These are phyloP conservation scores for Xiphophorus maculatus DNA, from an alignment of 2,113 vertebrate genomes.

Conservation along the genomic window DNA sequence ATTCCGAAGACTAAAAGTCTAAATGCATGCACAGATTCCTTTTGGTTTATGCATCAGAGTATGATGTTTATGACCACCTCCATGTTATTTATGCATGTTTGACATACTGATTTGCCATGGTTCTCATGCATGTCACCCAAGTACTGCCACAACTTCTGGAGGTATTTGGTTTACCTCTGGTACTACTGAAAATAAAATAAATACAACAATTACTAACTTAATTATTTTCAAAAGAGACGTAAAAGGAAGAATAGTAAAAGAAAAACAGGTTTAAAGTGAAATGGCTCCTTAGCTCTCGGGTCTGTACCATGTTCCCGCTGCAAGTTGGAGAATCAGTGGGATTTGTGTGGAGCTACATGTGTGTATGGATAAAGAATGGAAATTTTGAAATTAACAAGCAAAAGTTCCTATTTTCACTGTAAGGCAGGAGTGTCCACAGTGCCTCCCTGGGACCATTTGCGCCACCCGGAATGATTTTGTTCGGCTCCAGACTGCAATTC, in stretches of 20 bases:
- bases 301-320: background rate
- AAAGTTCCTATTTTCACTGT: background rate
- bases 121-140: background rate
- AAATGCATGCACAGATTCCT: background rate
- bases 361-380: background rate
- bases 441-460: background rate
- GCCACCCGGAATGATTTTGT: background rate
- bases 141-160: background rate
- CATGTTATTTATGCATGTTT: background rate
- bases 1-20: background rate
- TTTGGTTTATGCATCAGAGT: background rate
- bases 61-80: background rate
- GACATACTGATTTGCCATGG: background rate
- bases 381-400: background rate
- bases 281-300: background rate
- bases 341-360: background rate
- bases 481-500: background rate
- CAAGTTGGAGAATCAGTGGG: background rate
- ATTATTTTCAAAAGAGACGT: background rate
- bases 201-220: background rate
- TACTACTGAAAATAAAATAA: too few relatives aligned
- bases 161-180: too few relatives aligned
- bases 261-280: background rate
- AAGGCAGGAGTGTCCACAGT: background rate
- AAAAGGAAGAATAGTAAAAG: too few relatives aligned